These are phyloP conservation scores for Hucho hucho DNA, from an alignment of 2,113 vertebrate genomes.

Conservation along the genomic window DNA sequence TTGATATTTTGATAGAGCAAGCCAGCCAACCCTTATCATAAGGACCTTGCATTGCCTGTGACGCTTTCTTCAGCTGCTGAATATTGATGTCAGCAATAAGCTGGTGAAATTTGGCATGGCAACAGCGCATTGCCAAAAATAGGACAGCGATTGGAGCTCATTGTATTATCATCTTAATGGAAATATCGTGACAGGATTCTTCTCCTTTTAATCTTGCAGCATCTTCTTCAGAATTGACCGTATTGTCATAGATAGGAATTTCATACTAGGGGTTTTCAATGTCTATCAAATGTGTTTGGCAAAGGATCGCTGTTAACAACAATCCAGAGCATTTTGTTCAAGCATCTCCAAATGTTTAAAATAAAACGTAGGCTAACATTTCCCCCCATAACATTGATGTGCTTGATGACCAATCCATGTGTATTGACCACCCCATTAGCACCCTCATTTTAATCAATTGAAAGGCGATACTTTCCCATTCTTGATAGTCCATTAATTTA, in stretches of 20 bases:
- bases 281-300: background rate
- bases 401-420: background rate
- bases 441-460: conserved; percentile 5
- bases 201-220: background rate
- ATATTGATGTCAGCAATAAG: conserved; percentile 3
- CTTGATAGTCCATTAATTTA: background rate
- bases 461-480: background rate
- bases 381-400: background rate
- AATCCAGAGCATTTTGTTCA: background rate
- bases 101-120: background rate
- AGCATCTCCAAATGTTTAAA: background rate
- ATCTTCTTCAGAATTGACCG: background rate
- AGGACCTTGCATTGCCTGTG: background rate
- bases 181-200: background rate
- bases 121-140: background rate
- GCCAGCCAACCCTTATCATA: background rate
- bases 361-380: background rate
- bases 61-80: background rate
- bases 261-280: background rate
- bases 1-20: conserved; percentile 17
- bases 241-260: background rate
- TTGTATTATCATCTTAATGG: background rate
- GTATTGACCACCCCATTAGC: conserved; percentile 40
- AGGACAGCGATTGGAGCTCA: background rate
- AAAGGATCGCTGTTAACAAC: background rate